Evolutionary conservation across 2,113 vertebrate species (phyloP), one percentile per base, ranked within the genome.

Genomic region (Syngnathoides biaculeatus): DNA sequence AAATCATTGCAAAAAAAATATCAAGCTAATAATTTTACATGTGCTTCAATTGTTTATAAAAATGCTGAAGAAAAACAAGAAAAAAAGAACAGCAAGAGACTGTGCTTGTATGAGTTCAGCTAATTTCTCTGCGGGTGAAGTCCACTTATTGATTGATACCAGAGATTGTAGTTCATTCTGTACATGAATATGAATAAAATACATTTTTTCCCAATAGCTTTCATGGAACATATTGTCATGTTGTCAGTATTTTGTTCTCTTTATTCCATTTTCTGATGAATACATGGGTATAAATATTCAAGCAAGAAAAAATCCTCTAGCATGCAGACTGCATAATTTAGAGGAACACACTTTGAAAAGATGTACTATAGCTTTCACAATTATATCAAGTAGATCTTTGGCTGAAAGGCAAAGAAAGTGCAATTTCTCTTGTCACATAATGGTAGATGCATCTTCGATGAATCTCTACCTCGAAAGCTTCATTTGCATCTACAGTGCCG

Each of bases 101-200:
- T 81, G 83, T 88, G 86, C 88, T 91, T 88, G 86, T 89, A 75
- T 81, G 74, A 87, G 80, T 86, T 74, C 79, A 86, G 83, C 65
- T 78, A 77, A 88, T 85, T 87, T 87, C 80, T 87, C 83, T 83
- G 79, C 82, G 83, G 87, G 82, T 81, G 83, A 86, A 79, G 83
- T 86, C 83, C 84, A 89, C 78, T 84, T 87, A 91, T 90, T 92
- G 89, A 91, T 90, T 92, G 89, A 92, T 91, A 90, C 86, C 79
- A 87, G 89, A 90, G 90, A 91, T 91, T 92, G 91, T 92, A 92
- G 90, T 92, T 91, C 91, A 89, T 90, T 90, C 88, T 88, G 86
- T 91, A 91, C 86, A 92, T 89, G 88, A 91, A 91, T 88, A 89
- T 87, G 88, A 90, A 90, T 90, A 92, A 92, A 92, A 90, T 85